Percentiles rank a stretch among this genome's conserved stretches.
These are phyloP conservation scores for Hydropotes inermis DNA, from an alignment of 2,113 vertebrate genomes.

Conservation along the genomic window DNA sequence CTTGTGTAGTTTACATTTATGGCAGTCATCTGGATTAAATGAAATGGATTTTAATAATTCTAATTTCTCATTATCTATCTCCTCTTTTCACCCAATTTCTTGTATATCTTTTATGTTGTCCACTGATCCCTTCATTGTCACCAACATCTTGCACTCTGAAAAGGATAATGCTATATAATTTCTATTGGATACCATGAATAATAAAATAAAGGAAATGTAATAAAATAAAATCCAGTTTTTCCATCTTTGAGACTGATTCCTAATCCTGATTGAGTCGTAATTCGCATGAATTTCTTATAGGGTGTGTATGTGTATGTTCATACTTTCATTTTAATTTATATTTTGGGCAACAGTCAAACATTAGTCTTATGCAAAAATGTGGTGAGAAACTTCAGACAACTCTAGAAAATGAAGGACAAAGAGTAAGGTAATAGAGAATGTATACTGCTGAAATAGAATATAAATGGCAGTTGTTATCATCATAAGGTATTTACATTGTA, in stretches of 20 bases:
- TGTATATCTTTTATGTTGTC: not conserved
- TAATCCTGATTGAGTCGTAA: not conserved
- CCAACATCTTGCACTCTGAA: not conserved
- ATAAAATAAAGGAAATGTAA: not conserved
- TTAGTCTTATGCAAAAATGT: not conserved
- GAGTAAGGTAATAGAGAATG: not conserved
- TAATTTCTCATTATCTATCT: not conserved
- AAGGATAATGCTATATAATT: not conserved
- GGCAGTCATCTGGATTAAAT: not conserved
- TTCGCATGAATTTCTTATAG: not conserved
- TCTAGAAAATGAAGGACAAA: not conserved
- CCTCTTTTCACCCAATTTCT: not conserved
- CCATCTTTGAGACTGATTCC: not conserved
- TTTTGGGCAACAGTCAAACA: not conserved
- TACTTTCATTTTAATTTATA: not conserved
- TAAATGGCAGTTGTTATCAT: not conserved
- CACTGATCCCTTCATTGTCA: not conserved
- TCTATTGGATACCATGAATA: not conserved
- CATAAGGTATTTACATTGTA: not conserved
- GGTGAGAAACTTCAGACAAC: not conserved
- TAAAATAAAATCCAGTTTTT: not conserved
- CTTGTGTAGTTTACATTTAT: not conserved
- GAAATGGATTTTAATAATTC: not conserved
- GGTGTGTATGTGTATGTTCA: not conserved
- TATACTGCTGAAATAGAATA: not conserved